A percentile compares a stretch with the other conserved stretches of the same genome.
phyloP scores from a whole-genome alignment of 2,113 vertebrate species.

The Atrichornis clamosus region DNA sequence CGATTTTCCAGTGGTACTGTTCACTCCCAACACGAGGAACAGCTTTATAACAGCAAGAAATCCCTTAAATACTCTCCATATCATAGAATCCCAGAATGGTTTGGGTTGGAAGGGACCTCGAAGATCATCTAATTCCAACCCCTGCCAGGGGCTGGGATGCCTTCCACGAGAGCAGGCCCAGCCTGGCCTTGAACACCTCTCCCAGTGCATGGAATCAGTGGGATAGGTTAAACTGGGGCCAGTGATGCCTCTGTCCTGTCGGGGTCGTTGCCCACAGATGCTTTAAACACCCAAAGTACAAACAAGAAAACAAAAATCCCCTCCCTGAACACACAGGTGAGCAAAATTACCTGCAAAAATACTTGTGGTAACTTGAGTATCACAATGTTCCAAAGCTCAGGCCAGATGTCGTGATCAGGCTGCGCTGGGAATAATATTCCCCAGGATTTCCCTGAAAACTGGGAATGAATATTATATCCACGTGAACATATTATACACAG shows the following conservation, averaged over 20 bases:
- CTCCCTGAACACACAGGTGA: background rate
- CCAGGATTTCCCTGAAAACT: background rate
- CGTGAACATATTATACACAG: fast-evolving
- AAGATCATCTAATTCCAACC: background rate
- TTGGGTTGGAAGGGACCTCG: background rate
- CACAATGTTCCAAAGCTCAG: background rate
- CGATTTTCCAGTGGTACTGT: fast-evolving
- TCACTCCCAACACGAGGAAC: background rate
- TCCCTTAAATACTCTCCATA: background rate
- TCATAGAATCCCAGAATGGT: background rate
- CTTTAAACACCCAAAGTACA: background rate
- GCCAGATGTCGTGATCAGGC: background rate
- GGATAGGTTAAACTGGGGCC: background rate
- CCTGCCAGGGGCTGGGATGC: background rate
- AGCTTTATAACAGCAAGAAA: background rate
- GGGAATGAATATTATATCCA: fast-evolving
- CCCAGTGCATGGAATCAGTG: fast-evolving
- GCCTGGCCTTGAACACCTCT: background rate
- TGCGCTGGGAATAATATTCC: background rate
- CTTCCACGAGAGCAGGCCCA: background rate
- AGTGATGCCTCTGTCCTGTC: background rate
- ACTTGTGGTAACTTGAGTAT: fast-evolving
- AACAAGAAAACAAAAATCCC: background rate
- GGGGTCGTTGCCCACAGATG: background rate
- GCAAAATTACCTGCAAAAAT: background rate